These are phyloP conservation scores for Trematomus bernacchii DNA, from an alignment of 2,797 vertebrate genomes.

Conservation along the genomic window DNA sequence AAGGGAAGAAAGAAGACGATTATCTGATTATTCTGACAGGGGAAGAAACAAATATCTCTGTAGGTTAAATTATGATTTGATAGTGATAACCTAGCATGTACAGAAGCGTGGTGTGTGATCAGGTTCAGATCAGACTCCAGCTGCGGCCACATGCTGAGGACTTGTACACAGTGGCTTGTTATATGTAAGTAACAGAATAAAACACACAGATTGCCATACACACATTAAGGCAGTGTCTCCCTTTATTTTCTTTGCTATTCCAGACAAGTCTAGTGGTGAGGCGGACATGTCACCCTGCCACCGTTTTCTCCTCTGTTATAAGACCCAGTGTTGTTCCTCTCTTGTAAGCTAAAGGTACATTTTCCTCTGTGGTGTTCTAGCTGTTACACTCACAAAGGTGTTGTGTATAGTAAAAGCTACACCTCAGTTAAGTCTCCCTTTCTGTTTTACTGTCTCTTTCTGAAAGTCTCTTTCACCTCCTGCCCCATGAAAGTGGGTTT, in stretches of 20 bases:
- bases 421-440: slow-evolving; percentile 1
- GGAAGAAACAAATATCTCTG: background rate
- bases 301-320: background rate
- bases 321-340: background rate
- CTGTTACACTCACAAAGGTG: background rate
- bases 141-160: slow-evolving; percentile 15
- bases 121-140: slow-evolving; percentile 27
- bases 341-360: background rate
- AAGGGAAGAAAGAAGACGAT: too few species aligned
- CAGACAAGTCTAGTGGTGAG: background rate
- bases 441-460: slow-evolving; percentile 3
- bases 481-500: slow-evolving; percentile 32
- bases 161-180: background rate
- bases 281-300: background rate
- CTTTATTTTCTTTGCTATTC: background rate
- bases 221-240: background rate
- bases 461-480: slow-evolving; percentile 9
- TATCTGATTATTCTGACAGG: too few species aligned
- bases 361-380: background rate
- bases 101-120: slow-evolving; percentile 15
- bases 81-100: slow-evolving; percentile 11
- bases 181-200: background rate
- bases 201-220: background rate
- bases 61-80: slow-evolving; percentile 19
- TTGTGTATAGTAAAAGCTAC: background rate